phyloP scores from a whole-genome alignment of 92 coral and sea anemone species.

The Palythoa grandis region DNA sequence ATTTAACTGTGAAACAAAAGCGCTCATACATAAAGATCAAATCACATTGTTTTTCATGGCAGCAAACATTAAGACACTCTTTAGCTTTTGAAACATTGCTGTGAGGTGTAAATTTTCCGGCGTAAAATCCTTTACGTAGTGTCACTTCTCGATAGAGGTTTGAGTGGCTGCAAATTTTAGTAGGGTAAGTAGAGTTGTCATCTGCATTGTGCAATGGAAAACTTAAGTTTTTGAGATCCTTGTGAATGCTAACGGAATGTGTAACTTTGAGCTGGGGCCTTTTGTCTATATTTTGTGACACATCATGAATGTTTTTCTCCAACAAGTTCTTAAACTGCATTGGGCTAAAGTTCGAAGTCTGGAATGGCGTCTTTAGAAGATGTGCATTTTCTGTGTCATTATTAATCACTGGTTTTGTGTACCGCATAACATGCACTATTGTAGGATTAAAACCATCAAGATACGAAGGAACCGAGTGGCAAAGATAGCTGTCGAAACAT shows the following conservation, averaged over 20 bases:
- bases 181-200: constrained; percentile 1
- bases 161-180: constrained; percentile 68
- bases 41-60: constrained; percentile 77
- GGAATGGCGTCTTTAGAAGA: background rate
- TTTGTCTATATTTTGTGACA: background rate
- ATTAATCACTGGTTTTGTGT: background rate
- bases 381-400: background rate
- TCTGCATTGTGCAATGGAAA: constrained; percentile 7
- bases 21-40: constrained; percentile 86
- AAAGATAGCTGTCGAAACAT: constrained; percentile 80
- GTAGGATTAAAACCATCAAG: constrained; percentile 89
- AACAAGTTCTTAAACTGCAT: background rate
- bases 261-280: background rate
- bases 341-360: background rate
- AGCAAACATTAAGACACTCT: constrained; percentile 83
- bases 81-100: constrained; percentile 72
- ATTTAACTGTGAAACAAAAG: constrained; percentile 88
- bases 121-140: constrained; percentile 83
- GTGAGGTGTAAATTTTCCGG: constrained; percentile 80
- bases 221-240: constrained; percentile 58
- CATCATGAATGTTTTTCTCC: background rate
- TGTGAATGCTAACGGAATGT: constrained; percentile 50
- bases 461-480: constrained; percentile 81
- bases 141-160: constrained; percentile 83
- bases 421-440: constrained; percentile 67